Percentiles rank a stretch among this genome's conserved stretches.
Conservation (phyloP, 1,140 invertebrate species). For the Acromyrmex echinatior region DNA sequence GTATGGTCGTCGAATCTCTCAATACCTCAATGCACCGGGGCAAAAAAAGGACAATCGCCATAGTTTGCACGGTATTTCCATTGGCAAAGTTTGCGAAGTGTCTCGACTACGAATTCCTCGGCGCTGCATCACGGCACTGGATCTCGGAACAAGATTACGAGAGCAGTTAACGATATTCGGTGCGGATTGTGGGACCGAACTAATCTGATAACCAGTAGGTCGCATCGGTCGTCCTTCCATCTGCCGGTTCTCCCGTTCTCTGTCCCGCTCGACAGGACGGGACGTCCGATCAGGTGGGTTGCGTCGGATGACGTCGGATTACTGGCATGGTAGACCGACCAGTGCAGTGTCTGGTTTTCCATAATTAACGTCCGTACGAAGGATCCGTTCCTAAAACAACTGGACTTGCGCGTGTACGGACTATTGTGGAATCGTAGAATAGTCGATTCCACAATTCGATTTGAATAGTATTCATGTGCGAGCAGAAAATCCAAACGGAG, state of each 20-base stretch:
- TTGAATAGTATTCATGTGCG: neutral
- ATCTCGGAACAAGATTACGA: constrained; percentile 73
- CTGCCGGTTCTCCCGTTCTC: constrained; percentile 38
- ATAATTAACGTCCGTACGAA: constrained; percentile 77
- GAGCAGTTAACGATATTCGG: constrained; percentile 76
- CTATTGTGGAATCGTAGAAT: constrained; percentile 39
- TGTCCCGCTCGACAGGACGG: constrained; percentile 36
- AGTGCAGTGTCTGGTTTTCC: constrained; percentile 70
- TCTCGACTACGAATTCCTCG: constrained; percentile 68
- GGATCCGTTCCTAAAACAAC: constrained; percentile 79
- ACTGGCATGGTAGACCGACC: constrained; percentile 66
- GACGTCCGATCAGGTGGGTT: constrained; percentile 52
- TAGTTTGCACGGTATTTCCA: constrained; percentile 56
- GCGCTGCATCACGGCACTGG: constrained; percentile 66
- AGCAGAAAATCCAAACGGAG: neutral
- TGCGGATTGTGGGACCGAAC: constrained; percentile 70
- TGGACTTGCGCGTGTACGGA: constrained; percentile 73
- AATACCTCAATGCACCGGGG: constrained; percentile 28
- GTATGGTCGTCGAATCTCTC: constrained; percentile 41
- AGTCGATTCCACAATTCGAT: constrained; percentile 42
- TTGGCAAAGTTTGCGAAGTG: constrained; percentile 65
- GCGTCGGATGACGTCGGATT: constrained; percentile 65
- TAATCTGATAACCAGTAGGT: constrained; percentile 76
- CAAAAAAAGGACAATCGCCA: constrained; percentile 32
- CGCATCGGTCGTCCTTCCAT: constrained; percentile 57